Conservation (phyloP, 35 echinoderm and acorn worm species). For the Apostichopus parvimensis region DNA sequence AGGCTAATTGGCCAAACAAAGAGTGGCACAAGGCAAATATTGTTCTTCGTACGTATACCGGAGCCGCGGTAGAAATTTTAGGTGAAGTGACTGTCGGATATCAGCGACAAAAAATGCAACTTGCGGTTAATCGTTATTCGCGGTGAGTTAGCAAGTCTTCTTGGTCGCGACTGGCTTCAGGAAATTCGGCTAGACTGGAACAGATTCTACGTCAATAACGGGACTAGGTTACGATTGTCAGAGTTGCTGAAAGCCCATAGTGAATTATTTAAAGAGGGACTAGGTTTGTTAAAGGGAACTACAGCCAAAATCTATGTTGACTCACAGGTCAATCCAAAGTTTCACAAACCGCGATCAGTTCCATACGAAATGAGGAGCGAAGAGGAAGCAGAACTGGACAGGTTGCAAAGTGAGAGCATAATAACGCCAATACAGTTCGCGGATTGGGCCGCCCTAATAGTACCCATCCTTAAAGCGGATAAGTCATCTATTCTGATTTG, state of each 20-base stretch:
- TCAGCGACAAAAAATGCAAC: not conserved
- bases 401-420: not conserved
- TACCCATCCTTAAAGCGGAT: not conserved
- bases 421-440: too few relatives aligned
- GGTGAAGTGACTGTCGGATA: conserved; percentile 17
- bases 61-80: not conserved
- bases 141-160: conserved; percentile 3
- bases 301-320: not conserved
- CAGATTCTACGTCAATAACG: not conserved
- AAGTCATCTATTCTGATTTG: conserved; percentile 34
- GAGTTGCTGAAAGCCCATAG: not conserved
- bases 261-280: conserved; percentile 41
- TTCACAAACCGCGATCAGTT: not conserved
- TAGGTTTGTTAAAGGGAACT: conserved; percentile 31
- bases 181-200: conserved; percentile 31
- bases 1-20: not conserved
- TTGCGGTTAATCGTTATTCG: conserved; percentile 3
- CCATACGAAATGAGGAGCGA: conserved; percentile 16
- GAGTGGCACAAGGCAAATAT: not conserved
- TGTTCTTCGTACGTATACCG: too few relatives aligned
- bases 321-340: too few relatives aligned
- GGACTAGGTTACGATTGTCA: not conserved
- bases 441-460: not conserved
- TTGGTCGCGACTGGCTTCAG: conserved; percentile 53
- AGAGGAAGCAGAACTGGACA: conserved; percentile 38